Base-by-base conservation (phyloP, 2,797 vertebrate genomes). In the Lophius americanus region DNA sequence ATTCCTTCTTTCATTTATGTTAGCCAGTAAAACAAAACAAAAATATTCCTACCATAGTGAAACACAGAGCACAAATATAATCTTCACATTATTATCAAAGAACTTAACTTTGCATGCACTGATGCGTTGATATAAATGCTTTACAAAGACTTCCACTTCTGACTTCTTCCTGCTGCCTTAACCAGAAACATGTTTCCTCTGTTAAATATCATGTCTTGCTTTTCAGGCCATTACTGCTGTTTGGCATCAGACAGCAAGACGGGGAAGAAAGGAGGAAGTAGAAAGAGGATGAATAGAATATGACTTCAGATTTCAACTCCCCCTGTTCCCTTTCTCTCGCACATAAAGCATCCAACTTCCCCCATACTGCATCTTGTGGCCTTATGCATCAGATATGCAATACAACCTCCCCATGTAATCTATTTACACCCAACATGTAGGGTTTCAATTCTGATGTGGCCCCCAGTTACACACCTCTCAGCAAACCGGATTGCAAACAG, bases 61-160 rank as follows among this genome's bases (percentile, higher is more conserved):
- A 93, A 91, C 91, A 93, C 91, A 73, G 87, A 86, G 87, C 91
- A 93, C 91, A 90, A 91, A 91, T 91, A 90, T 84, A 90, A 91
- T 91, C 81, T 88, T 91, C 90, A 91, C 87, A 86, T 92, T 90
- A 85, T 92, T 93, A 91, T 92, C 90, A 92, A 92, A 92, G 87
- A 93, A 93, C 91, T 92, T 89, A 92, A 92, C 84, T 89, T 66
- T 89, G 90, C 92, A 93, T 92, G 92, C 91, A 92, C 78, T 84
- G 90, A 91, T 91, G 92, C 89, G 71, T 83, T 85, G 79, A 85
- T 92, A 92, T 84, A 92, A 92, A 92, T 91, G 88, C 87, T 89
- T 91, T 89, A 91, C 88, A 92, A 91, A 92, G 84, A 91, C 78
- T 76, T 80, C 84, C 81, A 71, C 75, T 68, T 83, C 73, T 3